These are phyloP conservation scores for Hydropotes inermis DNA, from an alignment of 2,113 vertebrate genomes.

Conservation along the genomic window DNA sequence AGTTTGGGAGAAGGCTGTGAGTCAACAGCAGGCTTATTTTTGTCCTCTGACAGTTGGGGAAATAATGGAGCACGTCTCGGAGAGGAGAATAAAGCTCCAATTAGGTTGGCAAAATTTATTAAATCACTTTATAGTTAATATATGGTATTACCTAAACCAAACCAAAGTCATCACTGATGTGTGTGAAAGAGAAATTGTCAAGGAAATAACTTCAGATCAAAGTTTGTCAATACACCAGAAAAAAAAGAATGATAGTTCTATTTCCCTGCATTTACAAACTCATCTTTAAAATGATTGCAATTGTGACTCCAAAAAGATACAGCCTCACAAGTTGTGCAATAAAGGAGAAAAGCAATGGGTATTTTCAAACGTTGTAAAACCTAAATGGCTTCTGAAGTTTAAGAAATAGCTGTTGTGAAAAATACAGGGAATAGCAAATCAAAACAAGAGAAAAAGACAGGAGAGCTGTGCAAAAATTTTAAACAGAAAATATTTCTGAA, in stretches of 20 bases:
- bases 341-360: not conserved
- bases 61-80: not conserved
- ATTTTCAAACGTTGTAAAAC: not conserved
- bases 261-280: constrained; percentile 21
- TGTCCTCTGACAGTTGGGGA: constrained; percentile 49
- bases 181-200: not conserved
- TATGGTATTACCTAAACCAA: not conserved
- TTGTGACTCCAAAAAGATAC: not conserved
- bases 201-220: constrained; percentile 42
- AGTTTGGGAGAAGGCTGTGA: constrained; percentile 12
- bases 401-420: not conserved
- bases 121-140: not conserved
- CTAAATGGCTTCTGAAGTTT: not conserved
- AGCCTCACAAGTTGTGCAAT: not conserved
- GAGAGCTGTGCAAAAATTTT: not conserved
- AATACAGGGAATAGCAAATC: not conserved
- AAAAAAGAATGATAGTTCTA: not conserved
- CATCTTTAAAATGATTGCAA: not conserved
- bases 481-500: not conserved
- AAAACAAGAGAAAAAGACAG: not conserved
- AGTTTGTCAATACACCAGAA: not conserved
- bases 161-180: not conserved
- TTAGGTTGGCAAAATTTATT: constrained; percentile 7
- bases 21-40: constrained; percentile 60
- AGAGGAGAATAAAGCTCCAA: not conserved